Conservation (phyloP, 2,113 vertebrate species). For the Orthonyx spaldingii region DNA sequence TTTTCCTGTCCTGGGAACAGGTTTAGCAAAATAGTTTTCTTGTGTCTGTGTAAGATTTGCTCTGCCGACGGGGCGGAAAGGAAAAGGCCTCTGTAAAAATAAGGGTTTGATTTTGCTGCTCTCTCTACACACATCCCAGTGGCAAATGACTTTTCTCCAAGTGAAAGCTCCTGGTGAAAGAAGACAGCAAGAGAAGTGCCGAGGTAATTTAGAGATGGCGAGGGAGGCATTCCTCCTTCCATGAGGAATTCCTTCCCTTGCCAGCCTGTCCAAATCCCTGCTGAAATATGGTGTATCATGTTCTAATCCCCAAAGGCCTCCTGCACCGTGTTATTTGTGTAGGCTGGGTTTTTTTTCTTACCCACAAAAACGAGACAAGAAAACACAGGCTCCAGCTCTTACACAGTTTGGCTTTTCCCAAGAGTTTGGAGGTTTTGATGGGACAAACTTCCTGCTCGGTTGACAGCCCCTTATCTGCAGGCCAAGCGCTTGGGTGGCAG, state of each 20-base stretch:
- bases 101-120: background rate
- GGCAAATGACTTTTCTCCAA: background rate
- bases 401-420: background rate
- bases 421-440: background rate
- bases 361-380: background rate
- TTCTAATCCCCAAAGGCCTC: constrained; percentile 10
- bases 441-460: background rate
- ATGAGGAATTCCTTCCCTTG: background rate
- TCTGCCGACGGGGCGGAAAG: background rate
- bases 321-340: background rate
- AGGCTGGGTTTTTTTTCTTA: background rate
- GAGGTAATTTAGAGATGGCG: background rate
- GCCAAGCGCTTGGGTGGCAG: background rate
- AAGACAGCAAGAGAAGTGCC: background rate
- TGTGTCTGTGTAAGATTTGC: background rate
- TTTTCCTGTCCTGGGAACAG: background rate
- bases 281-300: background rate
- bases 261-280: background rate
- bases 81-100: background rate
- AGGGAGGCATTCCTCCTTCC: background rate
- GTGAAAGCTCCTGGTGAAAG: background rate
- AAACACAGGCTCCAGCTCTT: background rate
- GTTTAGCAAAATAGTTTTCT: background rate
- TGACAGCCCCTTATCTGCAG: background rate
- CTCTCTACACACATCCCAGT: background rate